phyloP scores from a whole-genome alignment of 2,888 invertebrate genomes.

The Parnassius smintheus region DNA sequence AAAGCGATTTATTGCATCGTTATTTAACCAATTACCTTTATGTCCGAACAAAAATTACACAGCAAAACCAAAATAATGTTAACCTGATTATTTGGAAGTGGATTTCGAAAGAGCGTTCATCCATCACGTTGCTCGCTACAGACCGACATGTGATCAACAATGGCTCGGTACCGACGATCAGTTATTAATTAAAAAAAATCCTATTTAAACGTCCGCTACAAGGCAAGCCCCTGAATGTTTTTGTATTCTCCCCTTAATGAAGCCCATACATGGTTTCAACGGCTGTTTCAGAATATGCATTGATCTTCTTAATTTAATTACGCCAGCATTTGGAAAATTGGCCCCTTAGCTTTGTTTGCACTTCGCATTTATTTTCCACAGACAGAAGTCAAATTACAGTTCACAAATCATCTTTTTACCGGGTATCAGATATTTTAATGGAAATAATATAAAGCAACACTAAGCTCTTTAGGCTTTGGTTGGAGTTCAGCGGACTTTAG shows the following conservation, averaged over 20 bases:
- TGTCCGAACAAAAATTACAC: slow-evolving; percentile 16
- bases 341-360: slow-evolving; percentile 17
- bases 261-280: slow-evolving; percentile 60
- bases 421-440: too few relatives aligned
- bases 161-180: slow-evolving; percentile 31
- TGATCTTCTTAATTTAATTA: slow-evolving; percentile 55
- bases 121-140: slow-evolving; percentile 37
- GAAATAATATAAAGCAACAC: too few relatives aligned
- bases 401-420: background rate
- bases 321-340: slow-evolving; percentile 35
- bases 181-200: slow-evolving; percentile 63
- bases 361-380: background rate
- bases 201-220: slow-evolving; percentile 57
- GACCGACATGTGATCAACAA: slow-evolving; percentile 24
- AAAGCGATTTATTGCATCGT: too few relatives aligned
- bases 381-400: background rate
- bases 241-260: slow-evolving; percentile 65
- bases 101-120: slow-evolving; percentile 42
- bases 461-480: too few relatives aligned
- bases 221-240: slow-evolving; percentile 53
- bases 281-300: slow-evolving; percentile 70
- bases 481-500: too few relatives aligned
- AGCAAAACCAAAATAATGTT: slow-evolving; percentile 20
- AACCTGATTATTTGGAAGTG: slow-evolving; percentile 13
- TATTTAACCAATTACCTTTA: slow-evolving; percentile 7